Evolutionary conservation across 2,113 vertebrate genomes (phyloP), one percentile per base, ranked within the genome.

Genomic region (Phoxinus phoxinus): DNA sequence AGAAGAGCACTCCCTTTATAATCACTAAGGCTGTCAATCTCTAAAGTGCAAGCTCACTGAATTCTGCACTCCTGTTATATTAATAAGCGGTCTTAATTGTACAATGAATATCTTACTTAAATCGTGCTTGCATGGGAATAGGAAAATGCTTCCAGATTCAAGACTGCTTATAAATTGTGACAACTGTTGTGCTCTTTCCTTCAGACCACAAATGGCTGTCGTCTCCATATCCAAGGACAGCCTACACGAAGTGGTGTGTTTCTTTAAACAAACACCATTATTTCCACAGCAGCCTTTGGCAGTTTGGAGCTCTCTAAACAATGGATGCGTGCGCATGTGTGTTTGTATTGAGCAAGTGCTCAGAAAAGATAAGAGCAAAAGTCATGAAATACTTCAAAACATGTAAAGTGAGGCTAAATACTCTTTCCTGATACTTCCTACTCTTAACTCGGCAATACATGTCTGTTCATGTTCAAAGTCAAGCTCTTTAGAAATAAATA

Each of bases 221-320:
- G 10, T 4, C 53, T 61, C 48, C 51, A 59, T 75, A 53, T 75
- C 73, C 21, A 27, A 69, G 30, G 67, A 41, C 75, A 1, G 53
- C 30, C 27, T 32, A 80, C 82, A 84, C 61, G 58, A 30, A 61
- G 56, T 9, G 15, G 25, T 30, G 48, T 59, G 51, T 46, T 63
- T 86, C 56, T 51, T 37, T 41, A 56, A 79, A 78, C 84, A 78
- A 85, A 69, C 77, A 74, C 58, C 37, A 74, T 86, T 72, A 41
- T 73, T 73, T 71, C 58, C 56, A 51, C 30, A 27, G 63, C 56
- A 63, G 77, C 30, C 46, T 53, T 83, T 25, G 56, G 53, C 13
- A 35, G 32, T 81, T 6, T 51, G 37, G 21, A 19, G n/a, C 25
- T 27, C 80, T 51, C 80, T 63, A 81, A 85, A 84, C 53, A 85